Conservation (phyloP, 2,888 invertebrate species). For the Ferdinandea cuprea region DNA sequence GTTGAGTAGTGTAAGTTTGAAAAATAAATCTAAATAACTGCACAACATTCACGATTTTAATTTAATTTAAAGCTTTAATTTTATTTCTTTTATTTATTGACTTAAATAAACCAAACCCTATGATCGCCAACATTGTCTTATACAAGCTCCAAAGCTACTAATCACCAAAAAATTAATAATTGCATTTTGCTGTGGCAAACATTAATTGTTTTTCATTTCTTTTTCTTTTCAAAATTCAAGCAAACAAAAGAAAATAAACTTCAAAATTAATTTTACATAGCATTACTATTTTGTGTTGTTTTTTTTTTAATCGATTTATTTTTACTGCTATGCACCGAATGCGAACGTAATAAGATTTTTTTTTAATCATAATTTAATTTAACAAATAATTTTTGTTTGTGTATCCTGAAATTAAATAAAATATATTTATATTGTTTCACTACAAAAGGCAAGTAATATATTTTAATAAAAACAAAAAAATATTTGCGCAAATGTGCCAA, state of each 20-base stretch:
- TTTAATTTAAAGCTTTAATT: slow-evolving; percentile 3
- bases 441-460: slow-evolving; percentile 46
- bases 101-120: not conserved
- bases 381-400: slow-evolving; percentile 72
- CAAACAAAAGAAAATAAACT: slow-evolving; percentile 24
- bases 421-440: slow-evolving; percentile 28
- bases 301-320: slow-evolving; percentile 64
- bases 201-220: slow-evolving; percentile 3
- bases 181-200: slow-evolving; percentile 27
- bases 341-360: slow-evolving; percentile 66
- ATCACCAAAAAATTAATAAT: slow-evolving; percentile 17
- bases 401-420: slow-evolving; percentile 66
- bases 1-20: slow-evolving; percentile 9
- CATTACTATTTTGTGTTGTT: too few species aligned
- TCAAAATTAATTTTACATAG: slow-evolving; percentile 74
- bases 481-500: slow-evolving; percentile 40
- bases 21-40: not conserved
- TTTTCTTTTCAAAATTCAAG: slow-evolving; percentile 6
- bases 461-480: slow-evolving; percentile 34
- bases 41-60: slow-evolving; percentile 21
- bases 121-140: slow-evolving; percentile 35
- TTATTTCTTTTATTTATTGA: slow-evolving; percentile 8
- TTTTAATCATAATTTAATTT: slow-evolving; percentile 37
- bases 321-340: slow-evolving; percentile 73
- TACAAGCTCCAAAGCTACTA: slow-evolving; percentile 2